phyloP scores from a whole-genome alignment of 2,888 invertebrate genomes.

The Sceliomorpha sp. region DNA sequence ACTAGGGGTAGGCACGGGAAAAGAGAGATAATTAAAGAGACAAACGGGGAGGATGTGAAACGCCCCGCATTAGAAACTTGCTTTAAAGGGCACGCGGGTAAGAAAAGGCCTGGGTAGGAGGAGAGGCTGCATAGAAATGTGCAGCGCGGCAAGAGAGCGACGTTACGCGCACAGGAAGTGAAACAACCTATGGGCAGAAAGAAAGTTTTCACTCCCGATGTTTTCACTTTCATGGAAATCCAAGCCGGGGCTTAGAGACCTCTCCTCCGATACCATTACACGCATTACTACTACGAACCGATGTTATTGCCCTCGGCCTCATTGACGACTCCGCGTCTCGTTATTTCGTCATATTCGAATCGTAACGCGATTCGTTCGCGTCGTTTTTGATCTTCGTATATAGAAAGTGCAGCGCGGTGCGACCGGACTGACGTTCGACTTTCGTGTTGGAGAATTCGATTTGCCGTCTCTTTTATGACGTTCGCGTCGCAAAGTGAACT shows the following conservation, averaged over 20 bases:
- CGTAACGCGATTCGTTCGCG: constrained; percentile 37
- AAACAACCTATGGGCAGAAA: constrained; percentile 76
- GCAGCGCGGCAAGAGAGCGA: constrained; percentile 68
- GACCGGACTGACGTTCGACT: too few species aligned
- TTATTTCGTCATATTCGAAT: constrained; percentile 40
- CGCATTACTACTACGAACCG: constrained; percentile 61
- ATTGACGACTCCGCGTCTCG: constrained; percentile 53
- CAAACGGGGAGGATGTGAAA: constrained; percentile 79
- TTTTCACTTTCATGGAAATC: constrained; percentile 80
- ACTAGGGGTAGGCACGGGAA: too few species aligned
- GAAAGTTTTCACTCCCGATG: constrained; percentile 78
- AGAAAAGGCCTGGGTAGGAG: constrained; percentile 74
- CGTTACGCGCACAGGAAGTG: constrained; percentile 80
- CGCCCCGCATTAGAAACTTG: constrained; percentile 77
- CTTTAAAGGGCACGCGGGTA: constrained; percentile 76
- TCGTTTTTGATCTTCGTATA: constrained; percentile 29
- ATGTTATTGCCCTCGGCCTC: constrained; percentile 64
- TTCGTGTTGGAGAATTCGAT: background rate
- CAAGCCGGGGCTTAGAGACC: constrained; percentile 60
- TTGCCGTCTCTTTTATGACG: constrained; percentile 4
- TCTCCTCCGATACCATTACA: constrained; percentile 63
- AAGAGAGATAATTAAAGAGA: too few species aligned
- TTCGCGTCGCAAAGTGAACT: too few species aligned
- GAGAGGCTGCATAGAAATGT: constrained; percentile 77
- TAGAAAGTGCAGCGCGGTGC: constrained; percentile 49